Evolutionary conservation across 2,113 vertebrate genomes (phyloP).

Genomic region (Hystrix cristata): DNA sequence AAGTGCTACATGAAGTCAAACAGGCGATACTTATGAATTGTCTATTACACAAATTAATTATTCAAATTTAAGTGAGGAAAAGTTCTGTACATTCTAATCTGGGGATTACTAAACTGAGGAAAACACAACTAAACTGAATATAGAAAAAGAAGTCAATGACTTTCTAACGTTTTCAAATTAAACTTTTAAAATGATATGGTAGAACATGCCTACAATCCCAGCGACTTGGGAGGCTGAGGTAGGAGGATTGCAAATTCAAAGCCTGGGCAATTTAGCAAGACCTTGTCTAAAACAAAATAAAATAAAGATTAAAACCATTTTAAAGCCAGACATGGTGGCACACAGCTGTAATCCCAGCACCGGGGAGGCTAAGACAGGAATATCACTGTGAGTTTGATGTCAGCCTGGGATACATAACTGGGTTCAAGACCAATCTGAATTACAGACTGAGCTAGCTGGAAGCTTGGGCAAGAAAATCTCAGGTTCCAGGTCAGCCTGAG

Average conservation of each 20-base stretch:
- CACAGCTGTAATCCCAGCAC: no score
- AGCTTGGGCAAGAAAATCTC: no score
- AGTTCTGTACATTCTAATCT: neutral
- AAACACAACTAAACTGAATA: neutral
- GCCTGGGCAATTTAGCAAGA: neutral
- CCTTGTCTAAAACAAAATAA: neutral
- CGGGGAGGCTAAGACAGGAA: neutral
- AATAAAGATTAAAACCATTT: neutral
- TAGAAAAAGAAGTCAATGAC: conserved; percentile 10
- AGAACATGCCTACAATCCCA: neutral
- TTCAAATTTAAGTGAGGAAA: neutral
- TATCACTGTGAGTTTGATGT: neutral
- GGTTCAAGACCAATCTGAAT: no score
- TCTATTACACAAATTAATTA: neutral
- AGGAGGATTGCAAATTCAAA: neutral
- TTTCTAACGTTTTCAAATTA: conserved; percentile 2
- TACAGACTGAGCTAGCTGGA: no score
- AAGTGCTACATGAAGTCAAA: neutral
- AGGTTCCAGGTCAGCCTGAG: no score
- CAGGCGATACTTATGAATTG: neutral
- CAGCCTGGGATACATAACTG: no score
- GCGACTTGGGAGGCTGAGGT: neutral
- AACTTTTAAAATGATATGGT: neutral
- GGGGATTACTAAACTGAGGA: neutral
- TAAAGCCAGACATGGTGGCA: no score